Conservation (phyloP, 2,888 invertebrate species). For the Melitaea athalia region DNA sequence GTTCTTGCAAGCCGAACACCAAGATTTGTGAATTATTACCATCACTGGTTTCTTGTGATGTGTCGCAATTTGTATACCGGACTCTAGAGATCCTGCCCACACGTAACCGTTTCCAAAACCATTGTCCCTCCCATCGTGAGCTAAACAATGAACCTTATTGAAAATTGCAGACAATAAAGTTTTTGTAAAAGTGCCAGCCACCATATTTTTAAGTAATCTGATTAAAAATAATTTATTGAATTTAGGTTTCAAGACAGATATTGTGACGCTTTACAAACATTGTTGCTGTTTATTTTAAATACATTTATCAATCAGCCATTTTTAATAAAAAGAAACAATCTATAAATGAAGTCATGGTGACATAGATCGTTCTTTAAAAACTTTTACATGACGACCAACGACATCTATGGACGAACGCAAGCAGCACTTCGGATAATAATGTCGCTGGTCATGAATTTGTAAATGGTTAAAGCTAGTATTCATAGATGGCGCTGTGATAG, state of each 20-base stretch:
- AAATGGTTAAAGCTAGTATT: background rate
- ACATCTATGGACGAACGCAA: constrained; percentile 33
- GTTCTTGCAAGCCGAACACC: constrained; percentile 85
- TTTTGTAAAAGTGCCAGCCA: constrained; percentile 57
- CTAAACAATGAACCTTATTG: constrained; percentile 56
- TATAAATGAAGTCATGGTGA: constrained; percentile 3
- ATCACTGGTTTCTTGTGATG: constrained; percentile 83
- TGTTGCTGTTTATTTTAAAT: constrained; percentile 44
- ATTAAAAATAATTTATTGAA: constrained; percentile 10
- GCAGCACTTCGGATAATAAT: background rate
- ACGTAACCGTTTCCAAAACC: constrained; percentile 72
- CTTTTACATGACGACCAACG: constrained; percentile 14
- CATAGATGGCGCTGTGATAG: constrained; percentile 31
- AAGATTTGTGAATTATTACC: constrained; percentile 85
- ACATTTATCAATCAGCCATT: constrained; percentile 22
- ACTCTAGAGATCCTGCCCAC: constrained; percentile 75
- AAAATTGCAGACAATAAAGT: constrained; percentile 57
- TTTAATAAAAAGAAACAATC: constrained; percentile 17
- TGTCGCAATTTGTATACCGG: constrained; percentile 66
- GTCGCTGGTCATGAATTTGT: background rate
- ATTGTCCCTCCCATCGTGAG: constrained; percentile 59
- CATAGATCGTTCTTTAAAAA: background rate
- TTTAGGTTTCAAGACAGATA: constrained; percentile 25
- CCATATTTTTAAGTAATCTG: constrained; percentile 52
- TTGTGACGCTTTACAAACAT: constrained; percentile 50